A percentile compares a stretch with the other conserved stretches of the same genome.
Evolutionary conservation across 2,888 invertebrate genomes (phyloP).

Genomic region (Nipponacmea schrenckii): DNA sequence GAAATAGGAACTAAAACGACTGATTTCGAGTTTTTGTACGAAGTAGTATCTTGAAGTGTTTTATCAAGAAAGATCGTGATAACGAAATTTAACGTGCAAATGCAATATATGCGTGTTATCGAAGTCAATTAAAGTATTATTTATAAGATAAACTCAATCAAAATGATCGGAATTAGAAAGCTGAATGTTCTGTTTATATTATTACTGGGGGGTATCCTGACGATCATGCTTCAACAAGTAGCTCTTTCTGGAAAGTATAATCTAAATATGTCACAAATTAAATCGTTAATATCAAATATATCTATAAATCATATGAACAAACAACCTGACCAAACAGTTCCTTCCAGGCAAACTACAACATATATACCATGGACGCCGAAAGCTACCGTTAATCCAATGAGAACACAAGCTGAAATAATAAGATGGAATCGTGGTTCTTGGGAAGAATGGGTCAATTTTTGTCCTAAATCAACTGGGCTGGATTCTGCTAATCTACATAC

Average conservation of each 20-base stretch:
- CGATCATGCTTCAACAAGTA: not conserved
- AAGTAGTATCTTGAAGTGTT: no score
- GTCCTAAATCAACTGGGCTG: not conserved
- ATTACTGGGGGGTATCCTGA: not conserved
- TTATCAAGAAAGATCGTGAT: no score
- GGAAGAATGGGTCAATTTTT: not conserved
- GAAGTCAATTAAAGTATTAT: no score
- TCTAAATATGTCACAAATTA: not conserved
- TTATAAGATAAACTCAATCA: no score
- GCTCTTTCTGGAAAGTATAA: not conserved
- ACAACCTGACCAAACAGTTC: not conserved
- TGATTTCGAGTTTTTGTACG: no score
- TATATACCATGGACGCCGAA: not conserved
- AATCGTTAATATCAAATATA: no score
- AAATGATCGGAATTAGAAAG: no score
- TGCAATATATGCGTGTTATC: no score
- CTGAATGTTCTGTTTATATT: not conserved
- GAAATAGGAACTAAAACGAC: no score
- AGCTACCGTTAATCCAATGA: not conserved
- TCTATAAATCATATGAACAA: no score
- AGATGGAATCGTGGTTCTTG: not conserved
- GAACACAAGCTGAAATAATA: not conserved
- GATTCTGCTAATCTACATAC: not conserved
- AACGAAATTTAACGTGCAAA: no score
- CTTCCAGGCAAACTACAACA: not conserved